Base-by-base conservation (phyloP, 2,113 vertebrate genomes). In the Eudyptes chrysolophus region DNA sequence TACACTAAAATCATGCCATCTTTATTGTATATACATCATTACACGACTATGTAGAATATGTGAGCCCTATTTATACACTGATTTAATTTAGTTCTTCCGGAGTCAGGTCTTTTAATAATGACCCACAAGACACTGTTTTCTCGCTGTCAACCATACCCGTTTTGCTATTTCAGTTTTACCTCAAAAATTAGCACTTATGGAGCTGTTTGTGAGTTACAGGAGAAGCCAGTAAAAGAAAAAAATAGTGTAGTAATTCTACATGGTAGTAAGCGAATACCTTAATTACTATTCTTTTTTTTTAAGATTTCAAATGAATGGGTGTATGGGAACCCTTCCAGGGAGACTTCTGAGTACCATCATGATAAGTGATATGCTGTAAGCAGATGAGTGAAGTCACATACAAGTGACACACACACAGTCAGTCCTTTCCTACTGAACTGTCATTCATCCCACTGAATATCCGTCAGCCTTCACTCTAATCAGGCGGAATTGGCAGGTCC, bases 331-430 rank as follows among this genome's bases (percentile, higher is more conserved):
- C 40, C 78, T 96, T 94, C 93, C 81, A 94, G 78, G 36, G 66
- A 83, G 62, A 40, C 54, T 96, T 96, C 51, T 66, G 68, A 84
- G 14, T 68, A 36, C 64, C 80, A 16, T 75, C 52, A 27, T 44
- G 83, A 30, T 46, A 84, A 95, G 87, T 84, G 95, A 92, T 83
- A 40, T 4, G 44, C 74, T 89, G 81, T 74, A 89, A 94, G 93
- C 84, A 79, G 87, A 92, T 82, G 61, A 96, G 66, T 64, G 65
- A 79, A 97, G 92, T 84, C 95, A 92, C 83, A 76, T 57, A 91
- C 77, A 82, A 36, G 36, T 36, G 36, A 36, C 36, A 36, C 36
- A 36, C 36, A 36, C 36, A 36, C 36, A 94, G 94, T 88, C 90
- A 96, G 79, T 60, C 85, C 85, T 49, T 88, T 87, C 60, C 77